These are phyloP conservation scores for Drosophila kanekoi DNA, from an alignment of 2,888 invertebrate species.

Conservation along the genomic window DNA sequence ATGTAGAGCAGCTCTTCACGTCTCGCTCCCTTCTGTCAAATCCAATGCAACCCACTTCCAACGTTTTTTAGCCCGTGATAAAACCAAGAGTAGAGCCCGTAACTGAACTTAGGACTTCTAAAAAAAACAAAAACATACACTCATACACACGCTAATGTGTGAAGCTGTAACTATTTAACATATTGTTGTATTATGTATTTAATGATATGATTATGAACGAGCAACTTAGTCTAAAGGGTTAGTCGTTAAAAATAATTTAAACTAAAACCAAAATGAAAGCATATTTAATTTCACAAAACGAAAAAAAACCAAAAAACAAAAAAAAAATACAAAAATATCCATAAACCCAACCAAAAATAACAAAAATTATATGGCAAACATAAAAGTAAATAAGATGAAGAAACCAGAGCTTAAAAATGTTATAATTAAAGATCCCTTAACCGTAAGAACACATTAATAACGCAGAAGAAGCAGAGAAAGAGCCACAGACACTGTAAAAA, in stretches of 20 bases:
- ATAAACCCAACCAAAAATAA: constrained; percentile 41
- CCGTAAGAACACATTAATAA: constrained; percentile 59
- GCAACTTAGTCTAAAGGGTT: constrained; percentile 74
- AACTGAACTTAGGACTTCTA: constrained; percentile 60
- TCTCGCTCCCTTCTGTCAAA: constrained; percentile 31
- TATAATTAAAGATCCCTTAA: constrained; percentile 60
- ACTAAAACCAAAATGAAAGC: constrained; percentile 42
- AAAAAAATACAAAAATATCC: constrained; percentile 31
- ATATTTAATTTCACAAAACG: constrained; percentile 57
- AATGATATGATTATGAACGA: constrained; percentile 65
- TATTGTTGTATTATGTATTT: constrained; percentile 72
- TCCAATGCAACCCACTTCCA: constrained; percentile 31
- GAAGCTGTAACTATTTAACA: constrained; percentile 74
- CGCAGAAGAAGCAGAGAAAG: constrained; percentile 48
- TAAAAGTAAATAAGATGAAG: constrained; percentile 64
- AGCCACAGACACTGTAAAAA: constrained; percentile 73
- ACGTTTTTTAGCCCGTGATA: constrained; percentile 44
- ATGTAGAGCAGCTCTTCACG: constrained; percentile 40
- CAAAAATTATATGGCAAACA: constrained; percentile 66
- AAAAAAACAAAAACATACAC: constrained; percentile 39
- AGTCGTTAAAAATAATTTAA: constrained; percentile 72
- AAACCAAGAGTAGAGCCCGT: constrained; percentile 45
- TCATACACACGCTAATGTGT: constrained; percentile 43
- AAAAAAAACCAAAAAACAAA: constrained; percentile 15
- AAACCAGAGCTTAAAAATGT: constrained; percentile 76